phyloP scores from a whole-genome alignment of 2,888 invertebrate genomes.

The Pycnomerus fuliginosus region DNA sequence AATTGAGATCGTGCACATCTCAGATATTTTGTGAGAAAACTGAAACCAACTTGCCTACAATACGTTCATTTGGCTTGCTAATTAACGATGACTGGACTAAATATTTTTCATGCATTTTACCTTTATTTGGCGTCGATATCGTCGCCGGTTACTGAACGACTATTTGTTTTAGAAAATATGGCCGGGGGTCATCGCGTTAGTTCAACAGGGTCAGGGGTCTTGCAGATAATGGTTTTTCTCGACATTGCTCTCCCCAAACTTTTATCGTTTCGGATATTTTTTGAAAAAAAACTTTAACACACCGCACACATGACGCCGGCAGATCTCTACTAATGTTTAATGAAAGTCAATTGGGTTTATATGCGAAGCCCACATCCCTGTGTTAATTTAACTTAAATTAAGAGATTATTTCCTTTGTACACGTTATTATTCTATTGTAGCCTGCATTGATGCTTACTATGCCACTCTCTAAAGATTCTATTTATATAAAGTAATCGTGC shows the following conservation, averaged over 20 bases:
- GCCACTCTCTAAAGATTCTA: conserved; percentile 29
- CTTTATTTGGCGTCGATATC: neutral
- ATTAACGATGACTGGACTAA: neutral
- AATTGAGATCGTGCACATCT: too few relatives aligned
- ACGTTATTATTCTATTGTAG: conserved; percentile 54
- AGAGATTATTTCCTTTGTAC: conserved; percentile 56
- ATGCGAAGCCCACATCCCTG: conserved; percentile 54
- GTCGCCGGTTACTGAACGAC: conserved; percentile 29
- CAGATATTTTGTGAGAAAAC: too few relatives aligned
- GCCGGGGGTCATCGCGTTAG: conserved; percentile 38
- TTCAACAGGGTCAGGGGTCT: conserved; percentile 36
- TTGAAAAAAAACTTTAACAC: conserved; percentile 13
- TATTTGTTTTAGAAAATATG: conserved; percentile 38
- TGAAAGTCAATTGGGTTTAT: conserved; percentile 53
- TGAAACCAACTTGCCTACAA: too few relatives aligned
- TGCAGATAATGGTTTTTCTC: conserved; percentile 20
- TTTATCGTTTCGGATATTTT: conserved; percentile 1
- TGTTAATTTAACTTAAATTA: conserved; percentile 55
- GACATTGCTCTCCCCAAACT: neutral
- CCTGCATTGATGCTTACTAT: conserved; percentile 32
- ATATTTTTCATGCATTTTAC: neutral
- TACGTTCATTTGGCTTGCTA: too few relatives aligned
- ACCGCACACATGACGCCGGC: conserved; percentile 37
- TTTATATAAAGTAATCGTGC: conserved; percentile 23
- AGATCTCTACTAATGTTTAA: conserved; percentile 46